Evolutionary conservation across 2,113 vertebrate genomes (phyloP).

Genomic region (Vimba vimba): DNA sequence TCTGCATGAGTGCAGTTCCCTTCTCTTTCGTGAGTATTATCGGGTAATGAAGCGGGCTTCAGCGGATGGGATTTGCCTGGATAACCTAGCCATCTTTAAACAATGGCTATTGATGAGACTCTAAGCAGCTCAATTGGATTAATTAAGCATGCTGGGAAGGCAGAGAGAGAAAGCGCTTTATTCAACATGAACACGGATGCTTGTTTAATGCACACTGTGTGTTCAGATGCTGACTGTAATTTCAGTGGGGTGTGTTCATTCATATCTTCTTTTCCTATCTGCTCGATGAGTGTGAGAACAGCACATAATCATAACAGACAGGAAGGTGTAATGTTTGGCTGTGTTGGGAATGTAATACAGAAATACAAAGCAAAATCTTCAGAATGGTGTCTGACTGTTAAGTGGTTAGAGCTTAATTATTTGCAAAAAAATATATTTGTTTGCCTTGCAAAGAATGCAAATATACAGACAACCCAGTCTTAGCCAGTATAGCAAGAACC

Average conservation of each 20-base stretch:
- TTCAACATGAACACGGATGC: background rate
- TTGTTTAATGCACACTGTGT: background rate
- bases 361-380: background rate
- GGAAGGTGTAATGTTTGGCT: background rate
- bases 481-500: background rate
- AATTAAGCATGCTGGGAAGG: slow-evolving; percentile 50
- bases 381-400: background rate
- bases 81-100: slow-evolving; percentile 62
- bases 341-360: background rate
- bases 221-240: slow-evolving; percentile 2
- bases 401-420: no score
- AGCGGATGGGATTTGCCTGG: slow-evolving; percentile 53
- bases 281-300: background rate
- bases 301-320: background rate
- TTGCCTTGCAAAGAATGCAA: background rate
- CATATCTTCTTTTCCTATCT: background rate
- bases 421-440: no score
- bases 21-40: slow-evolving; percentile 42
- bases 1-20: slow-evolving; percentile 13
- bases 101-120: slow-evolving; percentile 59
- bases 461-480: background rate
- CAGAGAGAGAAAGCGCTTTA: background rate
- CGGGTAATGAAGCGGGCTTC: slow-evolving; percentile 54
- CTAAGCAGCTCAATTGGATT: slow-evolving; percentile 61
- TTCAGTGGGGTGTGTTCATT: background rate